Base-by-base conservation (phyloP, 2,797 vertebrate species). In the Acipenser transmontanus region DNA sequence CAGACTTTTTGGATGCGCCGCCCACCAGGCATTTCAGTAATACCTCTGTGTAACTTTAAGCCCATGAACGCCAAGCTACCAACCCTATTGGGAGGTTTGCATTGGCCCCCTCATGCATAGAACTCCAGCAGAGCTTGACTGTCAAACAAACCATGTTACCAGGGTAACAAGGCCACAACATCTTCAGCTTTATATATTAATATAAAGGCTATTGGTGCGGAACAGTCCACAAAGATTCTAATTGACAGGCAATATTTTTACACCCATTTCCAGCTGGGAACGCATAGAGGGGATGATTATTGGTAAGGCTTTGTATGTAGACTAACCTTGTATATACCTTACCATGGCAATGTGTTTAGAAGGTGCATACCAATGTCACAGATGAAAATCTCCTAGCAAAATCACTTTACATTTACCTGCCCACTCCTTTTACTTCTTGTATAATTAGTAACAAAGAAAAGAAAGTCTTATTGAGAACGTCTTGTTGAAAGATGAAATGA, bases 321-420 rank as follows among this genome's bases (percentile, higher is more conserved):
- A 72, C 49, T 83, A 80, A 83, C 80, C 81, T 77, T 73, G 83
- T 73, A 78, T 81, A 83, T 78, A 80, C 82, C 85, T 83, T 47
- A 52, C 47, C 56, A 13, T 50, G 6, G 68, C 57, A 60, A 34
- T 34, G 34, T 34, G 34, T 34, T 34, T 34, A 34, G 2, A 34
- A 34, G 34, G 34, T 34, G 34, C 34, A 34, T 34, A 34, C 34
- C 34, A 34, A 34, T 34, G 34, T 34, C 34, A 34, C 34, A 4
- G 34, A 34, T 34, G 34, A 34, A 34, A 34, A 34, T 34, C 34
- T 17, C 17, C 17, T 34, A 34, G 34, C 34, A 34, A 34, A 3
- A 4, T 34, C 34, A 34, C 34, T 34, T 34, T 34, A 34, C 34
- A 34, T 34, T 34, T 34, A 34, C 34, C 34, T 34, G 34, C 4